Conservation (phyloP, 2,888 invertebrate genomes). For the Stegana nigrithorax region DNA sequence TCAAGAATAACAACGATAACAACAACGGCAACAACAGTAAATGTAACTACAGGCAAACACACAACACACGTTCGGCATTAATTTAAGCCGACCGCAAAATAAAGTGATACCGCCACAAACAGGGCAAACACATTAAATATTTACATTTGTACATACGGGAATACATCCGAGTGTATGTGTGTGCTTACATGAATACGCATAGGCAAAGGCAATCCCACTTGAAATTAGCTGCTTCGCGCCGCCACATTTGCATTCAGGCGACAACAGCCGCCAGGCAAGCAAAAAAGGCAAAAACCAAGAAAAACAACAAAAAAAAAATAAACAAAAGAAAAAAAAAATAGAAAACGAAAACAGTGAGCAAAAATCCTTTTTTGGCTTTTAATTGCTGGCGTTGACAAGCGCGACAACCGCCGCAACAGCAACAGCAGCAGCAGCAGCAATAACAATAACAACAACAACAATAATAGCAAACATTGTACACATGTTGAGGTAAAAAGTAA, state of each 20-base stretch:
- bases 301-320: background rate
- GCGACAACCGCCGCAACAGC: background rate
- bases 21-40: constrained; percentile 18
- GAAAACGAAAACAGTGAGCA: too few relatives aligned
- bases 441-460: background rate
- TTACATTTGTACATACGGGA: constrained; percentile 41
- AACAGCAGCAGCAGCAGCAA: background rate
- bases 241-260: constrained; percentile 34
- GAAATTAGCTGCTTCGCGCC: constrained; percentile 40
- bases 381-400: constrained; percentile 51
- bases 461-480: background rate
- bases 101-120: constrained; percentile 65
- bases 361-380: constrained; percentile 42
- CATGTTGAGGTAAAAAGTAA: constrained; percentile 60
- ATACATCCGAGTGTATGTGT: constrained; percentile 26
- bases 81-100: constrained; percentile 65
- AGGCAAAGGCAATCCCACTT: too few relatives aligned
- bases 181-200: constrained; percentile 23
- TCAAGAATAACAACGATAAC: constrained; percentile 26
- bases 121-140: constrained; percentile 61
- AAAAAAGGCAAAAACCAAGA: too few relatives aligned
- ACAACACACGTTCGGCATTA: constrained; percentile 55
- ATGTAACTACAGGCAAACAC: constrained; percentile 4
- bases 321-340: background rate
- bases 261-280: too few relatives aligned